Evolutionary conservation across 2,888 invertebrate species (phyloP).

Genomic region (Nyleta sp.): DNA sequence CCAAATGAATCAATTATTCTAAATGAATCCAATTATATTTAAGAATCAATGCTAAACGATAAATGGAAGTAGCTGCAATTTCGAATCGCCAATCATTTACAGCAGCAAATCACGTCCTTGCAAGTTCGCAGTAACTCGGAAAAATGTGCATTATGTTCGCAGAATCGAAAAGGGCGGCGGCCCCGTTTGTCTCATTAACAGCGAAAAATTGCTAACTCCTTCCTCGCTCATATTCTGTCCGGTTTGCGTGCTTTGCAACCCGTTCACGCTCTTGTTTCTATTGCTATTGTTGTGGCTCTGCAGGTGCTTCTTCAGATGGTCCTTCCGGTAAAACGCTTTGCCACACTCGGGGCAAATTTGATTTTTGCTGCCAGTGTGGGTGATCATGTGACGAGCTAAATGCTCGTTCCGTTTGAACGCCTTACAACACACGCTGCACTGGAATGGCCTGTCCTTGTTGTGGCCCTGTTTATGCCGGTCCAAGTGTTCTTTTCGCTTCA

Average conservation of each 20-base stretch:
- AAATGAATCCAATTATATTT: no score
- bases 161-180: constrained; percentile 79
- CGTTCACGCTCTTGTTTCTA: constrained; percentile 85
- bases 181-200: constrained; percentile 79
- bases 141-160: constrained; percentile 73
- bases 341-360: constrained; percentile 91
- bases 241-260: constrained; percentile 81
- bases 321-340: constrained; percentile 89
- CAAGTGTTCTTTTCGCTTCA: constrained; percentile 91
- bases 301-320: constrained; percentile 91
- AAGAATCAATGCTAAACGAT: no score
- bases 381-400: constrained; percentile 91
- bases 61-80: no score
- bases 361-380: constrained; percentile 92
- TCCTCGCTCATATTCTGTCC: constrained; percentile 76
- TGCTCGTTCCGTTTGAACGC: constrained; percentile 93
- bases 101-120: no score
- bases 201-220: constrained; percentile 75
- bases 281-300: constrained; percentile 89
- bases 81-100: no score
- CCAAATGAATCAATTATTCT: no score
- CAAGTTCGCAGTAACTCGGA: no score
- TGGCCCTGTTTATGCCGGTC: constrained; percentile 91
- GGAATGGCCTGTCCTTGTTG: constrained; percentile 91
- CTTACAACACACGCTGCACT: constrained; percentile 90